Conservation (phyloP, 2,113 vertebrate species). For the Spheniscus mendiculus region DNA sequence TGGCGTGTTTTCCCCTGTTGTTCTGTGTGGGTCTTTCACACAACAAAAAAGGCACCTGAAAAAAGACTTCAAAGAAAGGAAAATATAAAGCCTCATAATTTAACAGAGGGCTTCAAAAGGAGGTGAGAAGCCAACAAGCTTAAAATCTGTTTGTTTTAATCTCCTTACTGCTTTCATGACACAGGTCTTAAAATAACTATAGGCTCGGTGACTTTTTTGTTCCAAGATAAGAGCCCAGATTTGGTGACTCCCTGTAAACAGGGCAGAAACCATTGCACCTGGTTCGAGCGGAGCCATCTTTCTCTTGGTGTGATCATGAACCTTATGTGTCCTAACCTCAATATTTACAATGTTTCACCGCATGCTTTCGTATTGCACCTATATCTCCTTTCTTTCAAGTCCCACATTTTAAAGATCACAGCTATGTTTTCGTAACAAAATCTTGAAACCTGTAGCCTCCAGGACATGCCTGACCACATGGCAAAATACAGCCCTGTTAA, state of each 20-base stretch:
- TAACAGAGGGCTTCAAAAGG: background rate
- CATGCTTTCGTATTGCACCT: background rate
- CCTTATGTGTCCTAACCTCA: background rate
- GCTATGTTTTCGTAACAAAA: background rate
- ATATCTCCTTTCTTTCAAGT: background rate
- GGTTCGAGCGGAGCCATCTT: background rate
- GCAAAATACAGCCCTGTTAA: background rate
- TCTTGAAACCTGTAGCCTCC: background rate
- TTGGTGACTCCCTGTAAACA: background rate
- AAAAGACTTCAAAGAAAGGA: background rate
- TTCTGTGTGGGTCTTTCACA: background rate
- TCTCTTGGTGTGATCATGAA: background rate
- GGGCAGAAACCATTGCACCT: background rate
- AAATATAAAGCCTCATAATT: background rate
- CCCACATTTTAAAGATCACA: background rate
- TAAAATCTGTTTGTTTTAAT: conserved; percentile 12
- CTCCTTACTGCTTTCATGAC: background rate
- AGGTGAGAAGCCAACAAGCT: background rate
- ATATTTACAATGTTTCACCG: background rate
- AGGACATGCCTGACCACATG: background rate
- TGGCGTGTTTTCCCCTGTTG: background rate
- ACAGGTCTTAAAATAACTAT: background rate
- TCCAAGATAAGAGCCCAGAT: background rate
- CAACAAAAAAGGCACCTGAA: background rate
- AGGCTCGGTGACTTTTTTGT: background rate